These are phyloP conservation scores for Daktulosphaira vitifoliae DNA, from an alignment of 1,140 invertebrate genomes.

Conservation along the genomic window DNA sequence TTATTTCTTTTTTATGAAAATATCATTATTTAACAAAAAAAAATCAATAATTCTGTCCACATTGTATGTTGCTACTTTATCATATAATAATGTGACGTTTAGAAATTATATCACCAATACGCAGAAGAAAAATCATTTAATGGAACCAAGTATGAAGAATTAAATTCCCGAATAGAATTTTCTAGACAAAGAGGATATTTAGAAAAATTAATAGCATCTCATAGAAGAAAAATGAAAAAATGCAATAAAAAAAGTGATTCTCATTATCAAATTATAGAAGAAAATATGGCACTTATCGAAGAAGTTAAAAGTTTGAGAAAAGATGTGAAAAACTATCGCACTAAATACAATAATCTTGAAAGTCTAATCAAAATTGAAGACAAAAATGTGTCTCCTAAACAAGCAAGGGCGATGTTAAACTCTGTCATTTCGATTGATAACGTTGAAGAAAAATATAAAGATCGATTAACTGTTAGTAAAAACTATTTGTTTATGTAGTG, in stretches of 20 bases:
- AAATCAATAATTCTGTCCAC: too few relatives aligned
- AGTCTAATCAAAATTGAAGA: background rate
- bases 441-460: too few relatives aligned
- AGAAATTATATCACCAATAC: background rate
- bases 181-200: background rate
- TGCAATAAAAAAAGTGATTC: background rate
- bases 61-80: too few relatives aligned
- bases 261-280: constrained; percentile 1
- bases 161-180: background rate
- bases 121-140: background rate
- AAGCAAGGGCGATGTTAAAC: background rate
- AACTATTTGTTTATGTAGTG: too few relatives aligned
- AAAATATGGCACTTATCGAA: constrained; percentile 2
- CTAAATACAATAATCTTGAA: background rate
- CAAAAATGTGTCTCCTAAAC: background rate
- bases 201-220: background rate
- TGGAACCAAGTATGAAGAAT: background rate
- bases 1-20: too few relatives aligned
- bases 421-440: too few relatives aligned
- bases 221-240: background rate
- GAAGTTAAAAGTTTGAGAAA: background rate
- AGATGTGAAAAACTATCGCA: background rate
- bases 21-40: too few relatives aligned
- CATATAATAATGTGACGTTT: too few relatives aligned
- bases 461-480: too few relatives aligned